phyloP scores from a whole-genome alignment of 2,797 vertebrate species.

The Xiphophorus birchmanni region DNA sequence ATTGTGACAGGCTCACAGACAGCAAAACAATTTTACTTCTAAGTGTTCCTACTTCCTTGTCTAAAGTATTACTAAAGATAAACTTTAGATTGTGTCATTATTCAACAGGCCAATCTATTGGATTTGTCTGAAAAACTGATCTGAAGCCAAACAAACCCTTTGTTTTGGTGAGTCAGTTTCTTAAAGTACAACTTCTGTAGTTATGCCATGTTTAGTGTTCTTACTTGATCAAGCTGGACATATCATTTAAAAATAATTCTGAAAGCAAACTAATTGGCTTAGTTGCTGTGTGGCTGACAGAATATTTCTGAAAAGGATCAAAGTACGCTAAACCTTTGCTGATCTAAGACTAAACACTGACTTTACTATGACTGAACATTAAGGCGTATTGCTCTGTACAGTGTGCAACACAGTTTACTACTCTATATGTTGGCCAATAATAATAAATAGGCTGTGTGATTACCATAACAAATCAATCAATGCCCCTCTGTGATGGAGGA shows the following conservation, averaged over 20 bases:
- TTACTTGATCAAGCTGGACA: background rate
- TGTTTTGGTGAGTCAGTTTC: background rate
- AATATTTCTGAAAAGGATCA: background rate
- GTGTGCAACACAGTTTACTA: slow-evolving; percentile 34
- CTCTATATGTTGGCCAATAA: slow-evolving; percentile 35
- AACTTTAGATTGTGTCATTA: background rate
- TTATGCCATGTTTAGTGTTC: background rate
- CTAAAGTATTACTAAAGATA: background rate
- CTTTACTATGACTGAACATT: slow-evolving; percentile 13
- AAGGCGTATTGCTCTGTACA: slow-evolving; percentile 16
- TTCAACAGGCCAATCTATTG: background rate
- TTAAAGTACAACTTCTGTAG: background rate
- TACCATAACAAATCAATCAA: slow-evolving; percentile 68
- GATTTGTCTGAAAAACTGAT: background rate
- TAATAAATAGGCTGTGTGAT: slow-evolving; percentile 51
- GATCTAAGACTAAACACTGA: background rate
- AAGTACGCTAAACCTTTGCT: background rate
- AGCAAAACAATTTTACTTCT: background rate
- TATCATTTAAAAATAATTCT: background rate
- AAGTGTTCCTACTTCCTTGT: background rate
- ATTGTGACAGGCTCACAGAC: background rate
- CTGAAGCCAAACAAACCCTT: background rate
- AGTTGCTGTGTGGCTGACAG: background rate
- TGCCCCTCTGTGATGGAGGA: slow-evolving; percentile 39
- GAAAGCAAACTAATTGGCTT: background rate